phyloP scores from a whole-genome alignment of 2,113 vertebrate genomes.

The Corythaixoides concolor region DNA sequence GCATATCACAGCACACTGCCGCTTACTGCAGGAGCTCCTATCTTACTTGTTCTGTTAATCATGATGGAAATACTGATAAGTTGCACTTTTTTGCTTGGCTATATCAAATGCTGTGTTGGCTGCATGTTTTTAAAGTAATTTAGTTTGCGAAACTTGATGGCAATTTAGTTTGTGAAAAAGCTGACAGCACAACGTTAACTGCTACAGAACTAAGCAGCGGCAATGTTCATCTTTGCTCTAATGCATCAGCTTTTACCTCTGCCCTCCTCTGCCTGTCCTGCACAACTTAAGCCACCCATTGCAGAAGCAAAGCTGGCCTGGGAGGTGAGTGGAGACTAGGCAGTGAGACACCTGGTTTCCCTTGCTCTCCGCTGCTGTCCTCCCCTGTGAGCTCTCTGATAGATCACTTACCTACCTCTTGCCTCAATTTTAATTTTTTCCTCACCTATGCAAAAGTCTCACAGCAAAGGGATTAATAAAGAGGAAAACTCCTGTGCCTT shows the following conservation, averaged over 20 bases:
- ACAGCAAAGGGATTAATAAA: not conserved
- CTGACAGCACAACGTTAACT: not conserved
- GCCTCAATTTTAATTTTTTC: not conserved
- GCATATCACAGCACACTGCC: not conserved
- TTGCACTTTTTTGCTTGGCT: not conserved
- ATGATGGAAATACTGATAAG: not conserved
- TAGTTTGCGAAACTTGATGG: not conserved
- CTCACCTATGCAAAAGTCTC: not conserved
- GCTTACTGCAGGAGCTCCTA: not conserved
- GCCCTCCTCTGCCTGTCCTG: fast-evolving
- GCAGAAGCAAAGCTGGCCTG: not conserved
- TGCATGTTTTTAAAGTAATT: not conserved
- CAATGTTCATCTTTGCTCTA: not conserved
- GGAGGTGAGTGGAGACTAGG: not conserved
- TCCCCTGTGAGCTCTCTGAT: not conserved
- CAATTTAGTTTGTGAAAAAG: not conserved
- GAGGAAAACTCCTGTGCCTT: not conserved
- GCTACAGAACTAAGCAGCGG: not conserved
- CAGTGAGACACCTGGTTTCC: not conserved
- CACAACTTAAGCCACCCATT: not conserved
- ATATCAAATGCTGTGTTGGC: not conserved
- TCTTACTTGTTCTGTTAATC: not conserved
- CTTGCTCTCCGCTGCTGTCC: not conserved
- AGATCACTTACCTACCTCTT: not conserved
- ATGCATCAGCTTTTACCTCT: not conserved